These are phyloP conservation scores for Pachypanchax playfairii DNA, from an alignment of 2,113 vertebrate genomes.

Conservation along the genomic window DNA sequence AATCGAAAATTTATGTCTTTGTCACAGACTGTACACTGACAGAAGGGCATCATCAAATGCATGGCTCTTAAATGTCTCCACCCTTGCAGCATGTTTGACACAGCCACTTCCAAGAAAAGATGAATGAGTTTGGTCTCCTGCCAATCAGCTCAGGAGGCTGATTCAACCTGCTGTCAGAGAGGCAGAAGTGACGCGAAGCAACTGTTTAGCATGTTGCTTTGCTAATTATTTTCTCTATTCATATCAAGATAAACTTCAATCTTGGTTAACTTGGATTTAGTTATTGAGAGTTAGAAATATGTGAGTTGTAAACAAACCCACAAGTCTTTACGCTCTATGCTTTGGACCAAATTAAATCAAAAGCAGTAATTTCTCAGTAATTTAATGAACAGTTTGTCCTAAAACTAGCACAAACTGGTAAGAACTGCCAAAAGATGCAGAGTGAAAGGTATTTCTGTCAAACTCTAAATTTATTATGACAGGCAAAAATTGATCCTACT, in stretches of 20 bases:
- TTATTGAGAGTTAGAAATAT: too few relatives aligned
- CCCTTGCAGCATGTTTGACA: constrained; percentile 5
- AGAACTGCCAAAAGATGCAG: too few relatives aligned
- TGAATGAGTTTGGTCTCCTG: constrained; percentile 5
- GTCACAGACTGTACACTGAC: too few relatives aligned
- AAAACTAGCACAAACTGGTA: neutral
- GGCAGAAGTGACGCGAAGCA: neutral
- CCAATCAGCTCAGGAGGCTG: constrained; percentile 1
- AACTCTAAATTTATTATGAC: neutral
- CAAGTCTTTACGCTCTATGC: neutral
- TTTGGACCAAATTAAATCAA: neutral
- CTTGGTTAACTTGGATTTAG: too few relatives aligned
- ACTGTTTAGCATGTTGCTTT: neutral
- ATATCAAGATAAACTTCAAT: neutral
- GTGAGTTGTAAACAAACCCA: too few relatives aligned
- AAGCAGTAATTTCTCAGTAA: too few relatives aligned
- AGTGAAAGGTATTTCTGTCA: neutral
- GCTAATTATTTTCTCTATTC: neutral
- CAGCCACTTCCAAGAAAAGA: neutral
- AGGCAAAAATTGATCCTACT: neutral
- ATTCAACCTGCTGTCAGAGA: neutral
- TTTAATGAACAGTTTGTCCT: too few relatives aligned
- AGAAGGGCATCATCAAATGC: neutral
- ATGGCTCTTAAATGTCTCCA: neutral
- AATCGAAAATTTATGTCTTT: too few relatives aligned